These are phyloP conservation scores for Podotricha telesiphe DNA, from an alignment of 2,888 invertebrate species.

Conservation along the genomic window DNA sequence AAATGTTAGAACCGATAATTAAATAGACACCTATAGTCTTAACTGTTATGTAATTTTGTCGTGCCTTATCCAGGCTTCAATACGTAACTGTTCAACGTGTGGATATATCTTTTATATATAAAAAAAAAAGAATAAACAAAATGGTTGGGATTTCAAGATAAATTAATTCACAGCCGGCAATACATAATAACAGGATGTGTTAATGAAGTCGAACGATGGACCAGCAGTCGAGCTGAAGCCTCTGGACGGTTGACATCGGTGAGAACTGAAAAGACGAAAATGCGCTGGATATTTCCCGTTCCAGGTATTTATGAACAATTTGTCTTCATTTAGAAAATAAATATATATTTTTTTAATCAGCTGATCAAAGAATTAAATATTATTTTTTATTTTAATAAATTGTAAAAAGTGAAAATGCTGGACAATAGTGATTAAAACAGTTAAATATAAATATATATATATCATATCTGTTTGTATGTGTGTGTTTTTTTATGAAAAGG, in stretches of 20 bases:
- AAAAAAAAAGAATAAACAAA: not conserved
- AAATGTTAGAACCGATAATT: slow-evolving; percentile 4
- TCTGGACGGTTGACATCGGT: slow-evolving; percentile 38
- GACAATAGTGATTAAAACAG: no score
- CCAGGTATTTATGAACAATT: slow-evolving; percentile 62
- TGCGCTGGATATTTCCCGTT: slow-evolving; percentile 82
- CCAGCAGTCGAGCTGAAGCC: slow-evolving; percentile 54
- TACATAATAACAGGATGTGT: slow-evolving; percentile 36
- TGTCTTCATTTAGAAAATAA: not conserved
- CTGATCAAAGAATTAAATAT: no score
- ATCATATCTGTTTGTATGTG: no score
- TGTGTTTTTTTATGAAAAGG: no score
- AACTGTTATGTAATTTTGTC: slow-evolving; percentile 17
- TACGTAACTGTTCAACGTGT: slow-evolving; percentile 18
- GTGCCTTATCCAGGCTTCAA: slow-evolving; percentile 17
- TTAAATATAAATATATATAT: no score
- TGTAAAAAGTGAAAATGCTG: no score
- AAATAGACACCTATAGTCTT: slow-evolving; percentile 18
- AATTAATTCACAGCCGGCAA: slow-evolving; percentile 31
- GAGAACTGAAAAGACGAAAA: slow-evolving; percentile 58
- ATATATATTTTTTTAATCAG: no score
- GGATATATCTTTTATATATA: not conserved
- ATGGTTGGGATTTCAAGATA: slow-evolving; percentile 20
- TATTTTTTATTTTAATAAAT: no score
- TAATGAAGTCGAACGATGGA: slow-evolving; percentile 46